Conservation (phyloP, 1,140 invertebrate genomes). For the Saccostrea echinata region DNA sequence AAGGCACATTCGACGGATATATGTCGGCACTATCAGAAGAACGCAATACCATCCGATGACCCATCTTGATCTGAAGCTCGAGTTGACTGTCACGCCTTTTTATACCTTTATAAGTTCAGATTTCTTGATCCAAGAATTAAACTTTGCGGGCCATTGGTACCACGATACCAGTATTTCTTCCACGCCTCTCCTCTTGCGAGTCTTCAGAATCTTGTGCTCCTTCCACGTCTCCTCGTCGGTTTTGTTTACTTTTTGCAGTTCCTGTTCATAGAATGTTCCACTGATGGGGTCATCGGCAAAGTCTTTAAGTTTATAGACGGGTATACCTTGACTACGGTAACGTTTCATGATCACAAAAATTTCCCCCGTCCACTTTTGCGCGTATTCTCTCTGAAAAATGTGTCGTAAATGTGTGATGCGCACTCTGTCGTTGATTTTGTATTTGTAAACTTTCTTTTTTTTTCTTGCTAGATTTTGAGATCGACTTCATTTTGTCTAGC, state of each 20-base stretch:
- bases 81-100: not conserved
- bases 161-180: slow-evolving; percentile 35
- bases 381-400: slow-evolving; percentile 45
- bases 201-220: slow-evolving; percentile 16
- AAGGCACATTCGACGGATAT: not conserved
- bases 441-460: slow-evolving; percentile 27
- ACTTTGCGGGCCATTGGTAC: slow-evolving; percentile 43
- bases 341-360: slow-evolving; percentile 28
- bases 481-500: not conserved
- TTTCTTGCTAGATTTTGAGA: not conserved
- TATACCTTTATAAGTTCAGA: slow-evolving; percentile 3
- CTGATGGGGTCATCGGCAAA: slow-evolving; percentile 2
- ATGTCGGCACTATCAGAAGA: slow-evolving; percentile 22
- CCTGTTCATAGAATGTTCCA: slow-evolving; percentile 33
- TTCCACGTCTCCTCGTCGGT: slow-evolving; percentile 18
- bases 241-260: slow-evolving; percentile 38
- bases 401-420: slow-evolving; percentile 39
- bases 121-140: slow-evolving; percentile 39
- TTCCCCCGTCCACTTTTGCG: slow-evolving; percentile 48
- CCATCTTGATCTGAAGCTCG: not conserved
- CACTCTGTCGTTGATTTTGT: slow-evolving; percentile 38
- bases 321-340: slow-evolving; percentile 14
- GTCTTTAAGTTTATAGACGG: slow-evolving; percentile 36
- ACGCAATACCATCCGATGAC: not conserved
- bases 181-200: not conserved